A percentile compares a stretch with the other conserved stretches of the same genome.
Evolutionary conservation across 2,797 vertebrate species (phyloP).

Genomic region (Rousettus madagascariensis): DNA sequence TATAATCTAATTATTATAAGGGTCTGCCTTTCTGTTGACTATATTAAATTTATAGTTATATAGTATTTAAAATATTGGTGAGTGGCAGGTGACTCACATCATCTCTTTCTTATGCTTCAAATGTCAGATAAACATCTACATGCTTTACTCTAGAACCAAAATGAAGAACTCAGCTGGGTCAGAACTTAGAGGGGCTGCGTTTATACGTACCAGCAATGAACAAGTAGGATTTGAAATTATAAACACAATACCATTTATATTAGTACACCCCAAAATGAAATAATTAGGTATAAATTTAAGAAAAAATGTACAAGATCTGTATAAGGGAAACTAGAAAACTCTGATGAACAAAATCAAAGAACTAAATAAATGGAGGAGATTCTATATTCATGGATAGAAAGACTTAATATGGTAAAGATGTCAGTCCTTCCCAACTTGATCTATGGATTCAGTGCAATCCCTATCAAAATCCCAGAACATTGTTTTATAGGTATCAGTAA

Average conservation of each 20-base stretch:
- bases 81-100: neutral
- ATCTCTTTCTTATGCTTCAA: neutral
- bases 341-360: neutral
- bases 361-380: neutral
- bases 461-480: neutral
- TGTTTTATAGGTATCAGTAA: neutral
- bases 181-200: neutral
- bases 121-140: neutral
- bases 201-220: neutral
- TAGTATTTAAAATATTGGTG: neutral
- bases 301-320: neutral
- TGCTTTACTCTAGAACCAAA: neutral
- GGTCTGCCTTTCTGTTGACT: too few relatives aligned
- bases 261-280: neutral
- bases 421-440: neutral
- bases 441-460: neutral
- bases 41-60: neutral
- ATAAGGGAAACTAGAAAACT: neutral
- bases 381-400: neutral
- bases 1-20: neutral
- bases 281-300: neutral
- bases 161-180: neutral
- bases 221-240: neutral
- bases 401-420: neutral
- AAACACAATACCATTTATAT: neutral